A percentile compares a stretch with the other conserved stretches of the same genome.
These are phyloP conservation scores for Sarcophaga rosellei DNA, from an alignment of 2,888 invertebrate genomes.

Conservation along the genomic window DNA sequence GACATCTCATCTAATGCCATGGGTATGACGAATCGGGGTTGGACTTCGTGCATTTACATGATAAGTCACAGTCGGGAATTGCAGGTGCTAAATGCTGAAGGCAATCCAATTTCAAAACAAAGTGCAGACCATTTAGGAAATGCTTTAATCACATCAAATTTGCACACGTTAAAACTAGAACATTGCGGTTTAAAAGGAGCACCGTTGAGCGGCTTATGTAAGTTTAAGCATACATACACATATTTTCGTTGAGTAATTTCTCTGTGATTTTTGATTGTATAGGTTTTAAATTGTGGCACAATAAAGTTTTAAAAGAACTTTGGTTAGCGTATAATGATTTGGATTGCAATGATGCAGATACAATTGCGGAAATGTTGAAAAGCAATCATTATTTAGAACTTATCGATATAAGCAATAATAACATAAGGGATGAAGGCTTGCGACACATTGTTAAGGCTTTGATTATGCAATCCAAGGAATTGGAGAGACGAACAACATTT, in stretches of 20 bases:
- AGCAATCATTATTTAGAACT: slow-evolving; percentile 89
- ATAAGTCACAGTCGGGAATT: slow-evolving; percentile 79
- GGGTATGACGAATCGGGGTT: slow-evolving; percentile 88
- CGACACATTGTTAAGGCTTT: slow-evolving; percentile 88
- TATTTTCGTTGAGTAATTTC: too few relatives aligned
- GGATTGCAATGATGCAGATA: slow-evolving; percentile 88
- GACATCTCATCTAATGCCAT: slow-evolving; percentile 89
- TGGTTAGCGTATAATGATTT: slow-evolving; percentile 92
- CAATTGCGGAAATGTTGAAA: slow-evolving; percentile 88
- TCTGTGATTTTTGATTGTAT: slow-evolving; percentile 70
- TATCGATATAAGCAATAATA: slow-evolving; percentile 90
- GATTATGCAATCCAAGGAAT: slow-evolving; percentile 84
- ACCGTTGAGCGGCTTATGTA: slow-evolving; percentile 88
- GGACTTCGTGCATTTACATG: slow-evolving; percentile 87
- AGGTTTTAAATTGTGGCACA: slow-evolving; percentile 91
- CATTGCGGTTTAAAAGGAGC: slow-evolving; percentile 88
- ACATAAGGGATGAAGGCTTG: slow-evolving; percentile 85
- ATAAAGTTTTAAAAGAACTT: slow-evolving; percentile 89
- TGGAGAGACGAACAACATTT: slow-evolving; percentile 76
- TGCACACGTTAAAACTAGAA: slow-evolving; percentile 90
- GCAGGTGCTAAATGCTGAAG: slow-evolving; percentile 78
- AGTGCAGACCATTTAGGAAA: slow-evolving; percentile 87
- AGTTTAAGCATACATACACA: slow-evolving; percentile 70
- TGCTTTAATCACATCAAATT: slow-evolving; percentile 87
- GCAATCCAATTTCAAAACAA: slow-evolving; percentile 79